Conservation (phyloP, 2,888 invertebrate species). For the Ecdyonurus torrentis region DNA sequence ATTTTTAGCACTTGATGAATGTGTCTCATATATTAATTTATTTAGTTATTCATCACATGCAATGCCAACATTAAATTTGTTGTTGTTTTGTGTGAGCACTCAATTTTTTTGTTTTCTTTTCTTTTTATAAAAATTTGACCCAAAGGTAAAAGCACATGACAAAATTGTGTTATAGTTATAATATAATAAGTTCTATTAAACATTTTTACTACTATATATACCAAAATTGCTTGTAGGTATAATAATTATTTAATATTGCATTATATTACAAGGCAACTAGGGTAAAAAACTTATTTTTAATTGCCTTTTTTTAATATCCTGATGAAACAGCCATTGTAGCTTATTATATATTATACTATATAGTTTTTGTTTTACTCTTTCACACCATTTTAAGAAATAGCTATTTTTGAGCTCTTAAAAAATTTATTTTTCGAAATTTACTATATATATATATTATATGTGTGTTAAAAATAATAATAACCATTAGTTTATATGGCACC, state of each 20-base stretch:
- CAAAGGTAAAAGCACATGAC: neutral
- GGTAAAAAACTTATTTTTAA: constrained; percentile 8
- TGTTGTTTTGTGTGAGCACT: too few species aligned
- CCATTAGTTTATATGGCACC: too few species aligned
- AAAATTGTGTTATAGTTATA: neutral
- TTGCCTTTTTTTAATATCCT: constrained; percentile 2
- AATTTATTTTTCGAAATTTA: neutral
- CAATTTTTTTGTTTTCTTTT: too few species aligned
- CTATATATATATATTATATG: neutral
- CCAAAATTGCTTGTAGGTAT: neutral
- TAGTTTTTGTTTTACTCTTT: too few species aligned
- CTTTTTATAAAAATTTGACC: too few species aligned
- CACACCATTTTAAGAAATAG: neutral
- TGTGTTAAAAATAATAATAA: too few species aligned
- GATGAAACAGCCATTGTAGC: neutral
- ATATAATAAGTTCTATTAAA: neutral
- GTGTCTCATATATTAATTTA: too few species aligned
- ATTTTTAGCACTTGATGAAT: too few species aligned
- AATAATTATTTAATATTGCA: constrained; percentile 1
- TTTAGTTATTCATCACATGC: neutral
- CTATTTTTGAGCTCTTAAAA: neutral
- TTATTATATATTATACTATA: neutral
- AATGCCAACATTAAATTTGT: neutral
- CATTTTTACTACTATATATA: neutral
- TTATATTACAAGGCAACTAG: constrained; percentile 11